Evolutionary conservation across 2,797 vertebrate genomes (phyloP), one percentile per base, ranked within the genome.

Genomic region (Mionectes olivaceus): DNA sequence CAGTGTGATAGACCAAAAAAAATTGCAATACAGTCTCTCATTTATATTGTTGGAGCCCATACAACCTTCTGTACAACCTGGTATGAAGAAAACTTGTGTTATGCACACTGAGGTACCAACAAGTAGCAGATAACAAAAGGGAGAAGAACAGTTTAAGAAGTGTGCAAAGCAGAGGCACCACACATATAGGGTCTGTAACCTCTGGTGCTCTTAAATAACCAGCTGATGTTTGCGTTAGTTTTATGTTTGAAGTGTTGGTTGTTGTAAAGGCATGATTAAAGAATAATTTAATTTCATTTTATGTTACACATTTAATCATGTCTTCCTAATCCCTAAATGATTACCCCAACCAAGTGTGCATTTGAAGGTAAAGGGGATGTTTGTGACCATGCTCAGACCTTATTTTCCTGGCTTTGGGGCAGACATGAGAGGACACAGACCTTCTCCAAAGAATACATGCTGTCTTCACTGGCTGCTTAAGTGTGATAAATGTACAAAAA

Each of bases 141-240:
- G 19, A 73, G 57, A 33, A 70, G 55, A 74, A 19, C 12, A 46
- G n/a, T 39, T 15, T 12, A 49, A 46, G 23, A 59, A 33, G 25
- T 13, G 28, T 8, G 19, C 19, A 17, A 35, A 60, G 13, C 5
- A 33, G 70, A 69, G 78, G 6, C 12, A 15, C 15, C 19, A 10
- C 22, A 2, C 0, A 0, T 23, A 10, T 2, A 16, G 57, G 10
- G 25, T 70, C 22, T 68, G 22, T 32, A 50, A 9, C 9, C 15
- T 67, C 39, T 63, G 18, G 32, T 76, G n/a, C 35, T 77, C 30
- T 68, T 59, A 14, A 35, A 21, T 60, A 87, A 60, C 41, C 2
- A 41, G 21, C 17, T 56, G 33, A 47, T 44, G 19, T 30, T 43
- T 35, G 15, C n/a, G 28, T 56, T 27, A 9, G 5, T 79, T 85